Evolutionary conservation across 2,888 invertebrate genomes (phyloP).

Genomic region (Odontomyia ornata): DNA sequence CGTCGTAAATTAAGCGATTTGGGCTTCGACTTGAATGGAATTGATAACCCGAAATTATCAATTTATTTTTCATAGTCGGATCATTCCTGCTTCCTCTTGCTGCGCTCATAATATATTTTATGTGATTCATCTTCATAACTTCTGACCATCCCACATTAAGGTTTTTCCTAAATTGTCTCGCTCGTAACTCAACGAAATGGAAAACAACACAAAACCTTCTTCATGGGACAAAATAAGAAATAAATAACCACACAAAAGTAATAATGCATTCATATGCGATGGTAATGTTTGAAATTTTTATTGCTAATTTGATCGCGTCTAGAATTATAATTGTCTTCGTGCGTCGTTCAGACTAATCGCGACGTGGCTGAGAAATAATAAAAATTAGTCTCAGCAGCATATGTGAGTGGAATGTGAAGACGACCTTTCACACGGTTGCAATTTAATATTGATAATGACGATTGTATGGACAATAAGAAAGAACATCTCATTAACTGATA

Average conservation of each 20-base stretch:
- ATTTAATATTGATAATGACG: constrained; percentile 10
- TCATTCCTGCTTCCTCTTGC: too few relatives aligned
- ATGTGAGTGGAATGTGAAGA: constrained; percentile 34
- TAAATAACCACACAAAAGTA: constrained; percentile 9
- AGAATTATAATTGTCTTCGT: constrained; percentile 32
- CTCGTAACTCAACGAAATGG: constrained; percentile 14
- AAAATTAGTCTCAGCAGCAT: constrained; percentile 26
- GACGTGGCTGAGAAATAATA: constrained; percentile 33
- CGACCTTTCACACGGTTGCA: constrained; percentile 22
- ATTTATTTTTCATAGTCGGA: too few relatives aligned
- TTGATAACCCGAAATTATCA: too few relatives aligned
- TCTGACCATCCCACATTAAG: not conserved
- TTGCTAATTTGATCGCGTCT: constrained; percentile 43
- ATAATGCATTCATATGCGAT: constrained; percentile 30
- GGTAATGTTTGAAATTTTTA: constrained; percentile 41
- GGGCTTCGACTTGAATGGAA: too few relatives aligned
- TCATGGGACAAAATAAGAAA: constrained; percentile 17
- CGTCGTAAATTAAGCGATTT: too few relatives aligned
- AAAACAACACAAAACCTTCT: not conserved
- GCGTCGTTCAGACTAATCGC: not conserved
- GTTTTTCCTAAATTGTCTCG: constrained; percentile 9
- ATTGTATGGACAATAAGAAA: not conserved
- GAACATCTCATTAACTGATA: constrained; percentile 13
- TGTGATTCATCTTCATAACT: too few relatives aligned
- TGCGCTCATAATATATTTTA: too few relatives aligned